phyloP scores from a whole-genome alignment of 2,113 vertebrate species.

The Callochromis pleurospilus region DNA sequence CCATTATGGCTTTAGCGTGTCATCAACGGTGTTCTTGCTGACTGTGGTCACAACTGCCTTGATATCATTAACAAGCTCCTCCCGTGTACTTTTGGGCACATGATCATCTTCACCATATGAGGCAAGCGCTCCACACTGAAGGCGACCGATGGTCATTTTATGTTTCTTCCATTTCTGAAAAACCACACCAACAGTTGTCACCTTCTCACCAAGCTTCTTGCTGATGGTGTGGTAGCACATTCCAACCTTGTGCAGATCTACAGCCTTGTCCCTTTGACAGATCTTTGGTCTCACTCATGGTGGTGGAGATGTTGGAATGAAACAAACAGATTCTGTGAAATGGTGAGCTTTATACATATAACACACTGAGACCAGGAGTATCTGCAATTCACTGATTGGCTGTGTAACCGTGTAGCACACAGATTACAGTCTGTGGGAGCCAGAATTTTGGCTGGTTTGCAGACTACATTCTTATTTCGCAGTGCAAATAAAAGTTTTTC shows the following conservation, averaged over 20 bases:
- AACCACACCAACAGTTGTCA: background rate
- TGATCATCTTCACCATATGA: background rate
- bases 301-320: background rate
- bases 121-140: background rate
- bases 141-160: fast-evolving
- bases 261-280: background rate
- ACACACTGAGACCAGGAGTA: fast-evolving
- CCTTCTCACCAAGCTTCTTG: background rate
- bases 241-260: fast-evolving
- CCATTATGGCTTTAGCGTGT: fast-evolving
- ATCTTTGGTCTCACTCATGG: background rate
- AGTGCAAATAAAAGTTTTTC: background rate
- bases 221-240: background rate
- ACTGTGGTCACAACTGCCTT: background rate
- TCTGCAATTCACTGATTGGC: background rate
- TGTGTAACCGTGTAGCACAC: fast-evolving
- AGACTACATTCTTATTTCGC: fast-evolving
- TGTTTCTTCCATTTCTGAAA: background rate
- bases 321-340: background rate
- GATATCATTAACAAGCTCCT: background rate
- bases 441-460: background rate
- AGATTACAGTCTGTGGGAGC: background rate
- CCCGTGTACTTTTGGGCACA: background rate
- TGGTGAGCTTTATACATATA: fast-evolving
- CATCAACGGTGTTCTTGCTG: fast-evolving